phyloP scores from a whole-genome alignment of 2,797 vertebrate species.

The Poeciliopsis gracilis region DNA sequence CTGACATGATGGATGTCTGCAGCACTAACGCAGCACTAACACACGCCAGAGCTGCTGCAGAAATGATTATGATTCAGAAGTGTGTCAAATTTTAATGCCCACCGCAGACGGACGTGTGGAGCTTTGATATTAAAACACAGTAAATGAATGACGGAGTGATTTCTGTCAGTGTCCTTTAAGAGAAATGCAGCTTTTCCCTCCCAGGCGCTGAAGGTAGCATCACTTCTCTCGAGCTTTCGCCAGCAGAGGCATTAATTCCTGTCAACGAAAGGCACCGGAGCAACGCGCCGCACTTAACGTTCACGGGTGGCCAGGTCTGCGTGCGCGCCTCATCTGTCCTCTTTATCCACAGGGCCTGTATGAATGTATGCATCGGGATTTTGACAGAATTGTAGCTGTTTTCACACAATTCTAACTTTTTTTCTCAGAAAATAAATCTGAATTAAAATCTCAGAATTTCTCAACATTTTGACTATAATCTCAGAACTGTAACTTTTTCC shows the following conservation, averaged over 20 bases:
- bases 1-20: slow-evolving; percentile 4
- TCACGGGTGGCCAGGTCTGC: slow-evolving; percentile 54
- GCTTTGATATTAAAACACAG: background rate
- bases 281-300: slow-evolving; percentile 33
- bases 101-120: background rate
- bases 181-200: slow-evolving; percentile 21
- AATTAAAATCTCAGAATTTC: background rate
- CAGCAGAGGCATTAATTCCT: slow-evolving; percentile 45
- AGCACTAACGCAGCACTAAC: background rate
- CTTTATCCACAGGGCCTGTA: slow-evolving; percentile 52
- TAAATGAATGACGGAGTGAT: slow-evolving; percentile 25
- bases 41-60: background rate
- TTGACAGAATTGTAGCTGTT: no score
- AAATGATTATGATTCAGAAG: slow-evolving; percentile 20
- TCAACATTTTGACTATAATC: no score
- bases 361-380: slow-evolving; percentile 11
- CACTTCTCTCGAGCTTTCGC: slow-evolving; percentile 33
- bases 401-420: no score
- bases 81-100: slow-evolving; percentile 6
- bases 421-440: no score
- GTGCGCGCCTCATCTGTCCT: slow-evolving; percentile 61
- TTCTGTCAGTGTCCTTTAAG: slow-evolving; percentile 30
- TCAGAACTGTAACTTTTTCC: no score
- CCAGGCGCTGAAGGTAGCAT: slow-evolving; percentile 14
- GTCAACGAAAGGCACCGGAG: slow-evolving; percentile 36